Evolutionary conservation across 2,888 invertebrate species (phyloP), one percentile per base, ranked within the genome.

Genomic region (Colostygia pectinataria): DNA sequence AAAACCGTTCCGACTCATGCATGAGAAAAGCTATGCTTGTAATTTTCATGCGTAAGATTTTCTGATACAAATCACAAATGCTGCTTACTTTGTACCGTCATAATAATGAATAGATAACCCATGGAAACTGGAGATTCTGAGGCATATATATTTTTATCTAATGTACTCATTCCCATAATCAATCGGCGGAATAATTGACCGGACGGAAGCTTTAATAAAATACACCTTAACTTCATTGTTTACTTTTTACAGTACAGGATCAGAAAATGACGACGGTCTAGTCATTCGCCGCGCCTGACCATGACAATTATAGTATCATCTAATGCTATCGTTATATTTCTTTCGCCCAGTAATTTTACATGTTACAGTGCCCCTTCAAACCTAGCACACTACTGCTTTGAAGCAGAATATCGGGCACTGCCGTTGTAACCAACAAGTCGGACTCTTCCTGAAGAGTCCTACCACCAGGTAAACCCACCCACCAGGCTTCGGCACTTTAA

Each of bases 121-220:
- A 68, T 74, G 71, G 68, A 75, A 75, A 77, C 73, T 66, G 59
- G 66, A 54, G 47, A 27, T 20, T 33, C 13, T 14, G 29, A 36
- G 15, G 18, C 32, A 12, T n/a, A 23, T 33, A 44, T 36, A 34
- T 63, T 64, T 57, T 55, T 57, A 60, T 55, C 40, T 50, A 61
- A 57, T 62, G 73, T 61, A 71, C 73, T 71, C 73, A 74, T 81
- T 82, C 82, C 76, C 77, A 77, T 74, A 74, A 74, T 78, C 79
- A 82, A 77, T 77, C 66, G 67, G 63, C 55, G 66, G 74, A 73
- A 67, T 83, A 85, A 84, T 83, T 70, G 74, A 78, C 68, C 68
- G n/a, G 12, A 15, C 46, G 41, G 39, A 47, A 59, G 51, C 51
- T 42, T 40, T 24, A 8, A 33, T 25, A 32, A 12, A 48, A 13